Conservation (phyloP, 92 coral and sea anemone species). For the Heliopora coerulea region DNA sequence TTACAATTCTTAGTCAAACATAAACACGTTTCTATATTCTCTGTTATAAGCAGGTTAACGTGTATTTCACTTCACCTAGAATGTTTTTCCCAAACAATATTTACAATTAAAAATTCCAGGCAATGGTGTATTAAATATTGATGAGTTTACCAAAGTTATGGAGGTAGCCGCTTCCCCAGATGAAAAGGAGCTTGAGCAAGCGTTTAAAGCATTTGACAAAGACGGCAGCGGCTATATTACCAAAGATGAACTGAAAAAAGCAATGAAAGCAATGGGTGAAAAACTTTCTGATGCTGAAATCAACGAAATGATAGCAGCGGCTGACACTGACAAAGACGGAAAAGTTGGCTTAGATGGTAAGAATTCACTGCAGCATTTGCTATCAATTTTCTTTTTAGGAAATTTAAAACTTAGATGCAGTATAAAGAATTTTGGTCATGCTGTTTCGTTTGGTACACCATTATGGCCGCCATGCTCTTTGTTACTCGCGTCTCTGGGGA, state of each 20-base stretch:
- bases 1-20: too few relatives aligned
- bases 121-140: constrained; percentile 22
- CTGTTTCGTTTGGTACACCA: too few relatives aligned
- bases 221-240: constrained; percentile 41
- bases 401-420: too few relatives aligned
- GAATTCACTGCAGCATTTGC: too few relatives aligned
- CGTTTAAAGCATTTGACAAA: constrained; percentile 37
- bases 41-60: too few relatives aligned
- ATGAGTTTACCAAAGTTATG: constrained; percentile 37
- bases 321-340: constrained; percentile 43
- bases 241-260: constrained; percentile 31
- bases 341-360: constrained; percentile 34
- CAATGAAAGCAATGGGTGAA: constrained; percentile 36
- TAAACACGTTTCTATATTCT: too few relatives aligned
- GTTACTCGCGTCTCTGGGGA: too few relatives aligned
- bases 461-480: too few relatives aligned
- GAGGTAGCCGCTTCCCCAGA: constrained; percentile 22
- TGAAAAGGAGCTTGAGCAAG: constrained; percentile 27
- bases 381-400: too few relatives aligned
- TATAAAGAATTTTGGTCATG: too few relatives aligned
- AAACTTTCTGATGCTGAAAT: constrained; percentile 38
- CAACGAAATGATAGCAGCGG: constrained; percentile 39
- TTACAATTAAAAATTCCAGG: background rate
- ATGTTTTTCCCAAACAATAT: too few relatives aligned
- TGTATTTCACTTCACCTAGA: too few relatives aligned